Base-by-base conservation (phyloP, 2,797 vertebrate genomes). In the Parauchenoglanis punctatus region DNA sequence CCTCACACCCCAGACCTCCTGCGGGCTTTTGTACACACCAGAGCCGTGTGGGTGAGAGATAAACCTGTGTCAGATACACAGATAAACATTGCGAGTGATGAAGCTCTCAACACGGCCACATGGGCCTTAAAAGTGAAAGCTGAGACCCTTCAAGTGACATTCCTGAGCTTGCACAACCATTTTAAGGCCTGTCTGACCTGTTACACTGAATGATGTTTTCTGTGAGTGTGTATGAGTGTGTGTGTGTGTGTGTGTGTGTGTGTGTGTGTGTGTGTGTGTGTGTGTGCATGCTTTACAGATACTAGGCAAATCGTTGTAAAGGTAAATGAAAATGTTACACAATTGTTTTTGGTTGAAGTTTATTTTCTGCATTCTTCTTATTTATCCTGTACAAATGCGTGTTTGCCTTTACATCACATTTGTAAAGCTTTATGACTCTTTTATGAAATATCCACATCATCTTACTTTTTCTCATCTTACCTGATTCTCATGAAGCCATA, bases 91-190 rank as follows among this genome's bases (percentile, higher is more conserved):
- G 49, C 15, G 28, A n/a, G 4, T 78, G 76, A 80, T 52, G 54
- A 3, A 40, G 20, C 4, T 31, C 7, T 84, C 2, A 44, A 68
- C 49, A 67, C 23, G 49, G 20, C 0, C 40, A 46, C 8, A 31
- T 73, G 6, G 15, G 23, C 4, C 31, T 87, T 31, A 23, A 40
- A 77, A 63, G 44, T 65, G n/a, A 49, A 49, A 49, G 49, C 49
- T 49, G 49, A 52, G 56, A 67, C 81, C 67, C 18, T 49, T 77
- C 13, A 31, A 44, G 35, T 80, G 61, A 84, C 86, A 87, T 84
- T 84, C 86, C 82, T 68, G 46, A 28, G 40, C 44, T 81, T 63
- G 12, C 17, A 12, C 58, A 83, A 77, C 17, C 20, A 63, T n/a
- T 25, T 63, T n/a, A 63, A 63, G 61, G 61, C 61, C 25, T 85